These are phyloP conservation scores for Arrhopalites spinosus DNA, from an alignment of 2,888 invertebrate genomes.

Conservation along the genomic window DNA sequence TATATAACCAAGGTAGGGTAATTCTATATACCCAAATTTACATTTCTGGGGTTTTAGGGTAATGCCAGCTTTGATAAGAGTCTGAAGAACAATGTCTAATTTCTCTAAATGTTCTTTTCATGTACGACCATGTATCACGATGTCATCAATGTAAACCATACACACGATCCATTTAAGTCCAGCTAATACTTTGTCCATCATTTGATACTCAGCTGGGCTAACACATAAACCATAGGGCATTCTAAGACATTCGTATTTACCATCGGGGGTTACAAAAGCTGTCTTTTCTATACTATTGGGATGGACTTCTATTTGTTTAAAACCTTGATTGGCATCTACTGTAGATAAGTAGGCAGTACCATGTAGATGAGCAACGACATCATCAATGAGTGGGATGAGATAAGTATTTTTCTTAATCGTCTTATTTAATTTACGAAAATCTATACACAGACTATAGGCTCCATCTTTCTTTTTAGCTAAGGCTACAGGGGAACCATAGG, in stretches of 20 bases:
- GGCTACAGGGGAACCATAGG: too few relatives aligned
- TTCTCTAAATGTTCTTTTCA: not conserved
- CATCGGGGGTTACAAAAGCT: conserved; percentile 16
- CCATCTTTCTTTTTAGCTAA: conserved; percentile 37
- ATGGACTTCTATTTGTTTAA: conserved; percentile 16
- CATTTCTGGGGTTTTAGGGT: conserved; percentile 14
- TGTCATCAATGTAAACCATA: conserved; percentile 24
- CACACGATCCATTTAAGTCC: not conserved
- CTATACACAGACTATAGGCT: conserved; percentile 11
- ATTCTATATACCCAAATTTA: not conserved
- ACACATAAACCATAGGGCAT: conserved; percentile 8
- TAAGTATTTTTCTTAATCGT: not conserved
- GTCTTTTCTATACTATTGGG: not conserved
- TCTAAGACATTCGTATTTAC: conserved; percentile 14
- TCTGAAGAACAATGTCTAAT: not conserved
- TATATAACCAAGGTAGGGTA: not conserved
- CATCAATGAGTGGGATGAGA: conserved; percentile 5
- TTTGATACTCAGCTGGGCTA: conserved; percentile 11
- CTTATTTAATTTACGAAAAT: conserved; percentile 11
- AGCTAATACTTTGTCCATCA: conserved; percentile 9
- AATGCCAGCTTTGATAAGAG: not conserved
- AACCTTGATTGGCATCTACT: conserved; percentile 8
- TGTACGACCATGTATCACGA: not conserved
- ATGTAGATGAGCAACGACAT: conserved; percentile 4
- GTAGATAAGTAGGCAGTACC: not conserved